phyloP scores from a whole-genome alignment of 2,113 vertebrate species.

The Orthochromis malagaraziensis region DNA sequence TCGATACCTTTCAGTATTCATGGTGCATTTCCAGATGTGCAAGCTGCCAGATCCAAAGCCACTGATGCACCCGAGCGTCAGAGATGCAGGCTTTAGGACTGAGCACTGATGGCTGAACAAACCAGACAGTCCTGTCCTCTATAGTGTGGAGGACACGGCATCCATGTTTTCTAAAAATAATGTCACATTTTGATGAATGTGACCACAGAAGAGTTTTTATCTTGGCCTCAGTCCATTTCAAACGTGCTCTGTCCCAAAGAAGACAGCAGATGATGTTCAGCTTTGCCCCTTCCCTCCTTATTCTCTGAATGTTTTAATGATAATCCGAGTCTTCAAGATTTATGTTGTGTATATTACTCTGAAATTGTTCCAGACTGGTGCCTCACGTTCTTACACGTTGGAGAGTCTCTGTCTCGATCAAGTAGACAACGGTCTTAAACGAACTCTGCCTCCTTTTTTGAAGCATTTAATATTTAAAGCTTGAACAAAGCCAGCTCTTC shows the following conservation, averaged over 20 bases:
- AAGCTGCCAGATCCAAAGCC: background rate
- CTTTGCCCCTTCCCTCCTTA: rapidly evolving
- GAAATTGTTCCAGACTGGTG: rapidly evolving
- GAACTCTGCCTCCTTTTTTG: background rate
- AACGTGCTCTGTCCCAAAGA: background rate
- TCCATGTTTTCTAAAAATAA: background rate
- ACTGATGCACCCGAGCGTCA: background rate
- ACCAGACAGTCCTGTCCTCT: background rate
- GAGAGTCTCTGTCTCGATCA: background rate
- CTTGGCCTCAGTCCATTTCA: background rate
- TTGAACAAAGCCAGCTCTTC: background rate
- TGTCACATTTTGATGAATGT: background rate
- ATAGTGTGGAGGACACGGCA: background rate
- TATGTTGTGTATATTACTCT: rapidly evolving
- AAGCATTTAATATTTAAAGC: background rate
- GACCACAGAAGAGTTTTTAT: background rate
- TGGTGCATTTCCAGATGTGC: background rate
- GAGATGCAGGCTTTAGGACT: background rate
- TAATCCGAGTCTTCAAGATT: background rate
- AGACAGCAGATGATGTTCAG: background rate
- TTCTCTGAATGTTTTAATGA: background rate
- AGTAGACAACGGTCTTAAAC: rapidly evolving
- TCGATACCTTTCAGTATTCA: background rate
- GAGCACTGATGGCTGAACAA: background rate
- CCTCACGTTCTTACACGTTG: background rate